Evolutionary conservation across 2,797 vertebrate genomes (phyloP), one percentile per base, ranked within the genome.

Genomic region (Poecilia velifera): DNA sequence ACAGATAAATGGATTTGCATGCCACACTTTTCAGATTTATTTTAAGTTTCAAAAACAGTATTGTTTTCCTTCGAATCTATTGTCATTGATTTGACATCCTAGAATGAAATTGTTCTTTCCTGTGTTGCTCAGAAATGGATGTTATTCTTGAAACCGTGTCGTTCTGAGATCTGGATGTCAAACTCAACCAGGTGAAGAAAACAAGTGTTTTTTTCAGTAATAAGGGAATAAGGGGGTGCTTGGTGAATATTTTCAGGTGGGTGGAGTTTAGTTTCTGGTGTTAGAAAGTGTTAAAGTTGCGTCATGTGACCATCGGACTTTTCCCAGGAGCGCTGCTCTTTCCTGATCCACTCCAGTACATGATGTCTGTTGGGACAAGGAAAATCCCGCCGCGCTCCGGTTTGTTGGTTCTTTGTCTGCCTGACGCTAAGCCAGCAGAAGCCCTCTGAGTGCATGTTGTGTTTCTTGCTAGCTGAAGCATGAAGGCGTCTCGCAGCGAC

Each of bases 301-400:
- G 6, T 66, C 12, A 47, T 47, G 39, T 76, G 64, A 70, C 25
- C 66, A 66, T 59, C 9, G 18, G n/a, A 80, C 25, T n/a, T 31
- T 22, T 51, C 39, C 46, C 73, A 73, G 81, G 86, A 87, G 81
- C 87, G 73, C 81, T 77, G 87, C 82, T 88, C 79, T 45, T 45
- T 55, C 31, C 73, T 86, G 86, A 91, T 78, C 91, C 84, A 87
- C 55, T 79, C 68, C 64, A 66, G 84, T 80, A 88, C 81, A 68
- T 47, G 6, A 4, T 74, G 84, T 92, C 73, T 91, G 90, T 94
- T 93, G 66, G 90, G 91, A 94, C 93, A 94, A 93, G 92, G 90
- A 76, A 88, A 94, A 93, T 93, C 93, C 92, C 3, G 82, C 80
- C 25, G 78, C 94, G 93, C 93, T 79, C 83, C 83, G 25, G 31